A percentile compares a stretch with the other conserved stretches of the same genome.
These are phyloP conservation scores for Drosophila mettleri DNA, from an alignment of 2,888 invertebrate species.

Conservation along the genomic window DNA sequence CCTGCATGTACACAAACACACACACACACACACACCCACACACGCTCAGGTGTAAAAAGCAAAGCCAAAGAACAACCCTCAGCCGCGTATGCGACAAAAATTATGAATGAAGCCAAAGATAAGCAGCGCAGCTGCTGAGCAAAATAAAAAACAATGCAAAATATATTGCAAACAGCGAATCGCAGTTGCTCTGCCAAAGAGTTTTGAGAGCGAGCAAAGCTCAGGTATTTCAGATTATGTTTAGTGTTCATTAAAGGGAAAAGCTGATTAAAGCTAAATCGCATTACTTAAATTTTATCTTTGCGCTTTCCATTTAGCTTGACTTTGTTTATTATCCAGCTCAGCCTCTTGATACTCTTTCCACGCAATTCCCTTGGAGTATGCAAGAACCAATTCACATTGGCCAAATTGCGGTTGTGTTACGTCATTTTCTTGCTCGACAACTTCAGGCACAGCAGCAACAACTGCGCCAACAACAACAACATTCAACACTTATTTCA, in stretches of 20 bases:
- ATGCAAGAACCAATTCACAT: conserved; percentile 25
- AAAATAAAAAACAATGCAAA: conserved; percentile 28
- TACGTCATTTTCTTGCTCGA: conserved; percentile 56
- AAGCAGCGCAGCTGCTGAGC: conserved; percentile 40
- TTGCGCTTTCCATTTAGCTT: not conserved
- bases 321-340: not conserved
- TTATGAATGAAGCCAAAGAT: conserved; percentile 78
- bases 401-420: conserved; percentile 41
- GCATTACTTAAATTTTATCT: not conserved
- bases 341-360: not conserved
- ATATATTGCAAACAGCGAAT: conserved; percentile 21
- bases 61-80: conserved; percentile 49
- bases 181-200: conserved; percentile 15
- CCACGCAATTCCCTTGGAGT: conserved; percentile 2
- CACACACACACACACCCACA: conserved; percentile 12
- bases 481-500: conserved; percentile 27
- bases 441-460: conserved; percentile 49
- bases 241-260: not conserved
- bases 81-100: conserved; percentile 60
- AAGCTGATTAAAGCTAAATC: not conserved
- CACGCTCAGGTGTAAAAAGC: conserved; percentile 44
- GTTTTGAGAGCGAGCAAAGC: not conserved
- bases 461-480: not conserved
- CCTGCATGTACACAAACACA: conserved; percentile 31
- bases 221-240: not conserved